Evolutionary conservation across 37 sponge, comb jelly and placozoan species (phyloP), one percentile per base, ranked within the genome.

Genomic region (Hormiphora californensis): DNA sequence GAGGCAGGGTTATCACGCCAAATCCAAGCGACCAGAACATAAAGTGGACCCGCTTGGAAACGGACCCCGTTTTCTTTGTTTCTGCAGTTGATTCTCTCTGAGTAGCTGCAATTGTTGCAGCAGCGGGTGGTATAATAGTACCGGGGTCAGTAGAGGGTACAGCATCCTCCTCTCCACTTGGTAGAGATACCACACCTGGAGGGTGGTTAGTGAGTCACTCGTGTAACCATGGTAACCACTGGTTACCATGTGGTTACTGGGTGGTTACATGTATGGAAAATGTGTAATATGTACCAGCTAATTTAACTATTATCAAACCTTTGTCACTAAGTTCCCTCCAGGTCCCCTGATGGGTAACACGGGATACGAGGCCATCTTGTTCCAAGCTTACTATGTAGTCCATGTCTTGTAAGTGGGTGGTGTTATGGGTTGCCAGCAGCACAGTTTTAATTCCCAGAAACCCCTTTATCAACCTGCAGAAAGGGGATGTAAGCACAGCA

Each of bases 391-490:
- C 36, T 9, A 73, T 73, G 44, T 73, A 40, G 15, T 73, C 81
- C 0, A 73, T 43, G 19, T 73, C 39, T 23, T 43, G 38, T 7
- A 73, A 46, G 43, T 25, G 43, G 28, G 40, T 36, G 25, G 81
- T 43, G 46, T 73, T 73, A 46, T 73, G 81, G 5, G 81, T 73
- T 15, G 43, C 81, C n/a, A 73, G 81, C 9, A 73, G 1, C 23
- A 73, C 81, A 43, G 81, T 40, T 36, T 73, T 73, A 28, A 43
- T 46, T 9, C 17, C 15, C 44, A 73, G 46, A 0, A 43, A 17
- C 44, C 23, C 81, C 46, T 73, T 73, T 73, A 73, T 73, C 81
- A 73, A 41, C 46, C 81, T 73, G 81, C 7, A 19, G 21, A 57
- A 12, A 12, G 12, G 51, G 51, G 12, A 12, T 46, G n/a, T n/a